Conservation (phyloP, 2,797 vertebrate species). For the Peromyscus attwateri region DNA sequence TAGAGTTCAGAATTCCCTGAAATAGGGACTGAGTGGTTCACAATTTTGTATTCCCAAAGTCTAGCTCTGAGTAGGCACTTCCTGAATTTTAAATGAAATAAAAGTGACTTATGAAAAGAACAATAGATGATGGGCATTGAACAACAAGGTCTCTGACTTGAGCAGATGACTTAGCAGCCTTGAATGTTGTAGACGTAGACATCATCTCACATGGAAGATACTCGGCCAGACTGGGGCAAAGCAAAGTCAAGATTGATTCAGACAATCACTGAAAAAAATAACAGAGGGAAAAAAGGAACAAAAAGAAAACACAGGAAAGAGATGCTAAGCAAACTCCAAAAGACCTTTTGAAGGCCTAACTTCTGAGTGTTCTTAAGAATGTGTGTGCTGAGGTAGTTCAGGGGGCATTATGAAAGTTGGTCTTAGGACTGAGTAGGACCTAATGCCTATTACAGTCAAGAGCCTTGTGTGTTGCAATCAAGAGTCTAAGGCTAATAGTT, state of each 20-base stretch:
- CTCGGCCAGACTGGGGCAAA: constrained; percentile 71
- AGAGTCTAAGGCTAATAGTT: background rate
- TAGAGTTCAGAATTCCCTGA: background rate
- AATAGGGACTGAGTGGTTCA: background rate
- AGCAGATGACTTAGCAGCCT: constrained; percentile 71
- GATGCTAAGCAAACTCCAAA: background rate
- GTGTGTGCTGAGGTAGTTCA: background rate
- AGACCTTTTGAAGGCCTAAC: background rate
- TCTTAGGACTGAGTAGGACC: background rate
- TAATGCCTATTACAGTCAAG: background rate
- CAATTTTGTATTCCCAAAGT: constrained; percentile 57
- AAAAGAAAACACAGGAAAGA: background rate
- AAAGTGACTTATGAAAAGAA: constrained; percentile 50
- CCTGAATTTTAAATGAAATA: constrained; percentile 72
- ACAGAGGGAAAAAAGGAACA: background rate
- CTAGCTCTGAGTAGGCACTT: constrained; percentile 54
- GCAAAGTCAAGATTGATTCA: constrained; percentile 63
- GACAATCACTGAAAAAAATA: background rate
- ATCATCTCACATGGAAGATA: constrained; percentile 70
- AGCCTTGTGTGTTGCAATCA: background rate
- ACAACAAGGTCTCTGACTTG: constrained; percentile 13
- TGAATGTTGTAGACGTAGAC: constrained; percentile 67
- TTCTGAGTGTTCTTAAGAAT: background rate
- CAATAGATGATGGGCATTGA: background rate
- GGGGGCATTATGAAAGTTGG: background rate